Percentiles rank a stretch among this genome's conserved stretches.
These are phyloP conservation scores for Hyposmocoma kahamanoa DNA, from an alignment of 1,140 invertebrate genomes.

Conservation along the genomic window DNA sequence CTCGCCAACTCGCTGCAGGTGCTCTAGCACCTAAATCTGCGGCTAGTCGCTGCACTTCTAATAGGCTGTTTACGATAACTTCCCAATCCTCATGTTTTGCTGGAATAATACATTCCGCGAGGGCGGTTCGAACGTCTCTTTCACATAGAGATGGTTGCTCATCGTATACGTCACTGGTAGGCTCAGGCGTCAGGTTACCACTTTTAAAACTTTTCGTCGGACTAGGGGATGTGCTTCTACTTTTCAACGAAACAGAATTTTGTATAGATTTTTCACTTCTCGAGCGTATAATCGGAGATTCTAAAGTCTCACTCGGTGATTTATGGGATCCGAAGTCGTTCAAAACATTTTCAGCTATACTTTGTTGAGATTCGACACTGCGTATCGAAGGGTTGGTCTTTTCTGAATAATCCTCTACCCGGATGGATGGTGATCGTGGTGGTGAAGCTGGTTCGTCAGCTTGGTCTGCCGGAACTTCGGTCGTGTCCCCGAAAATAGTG, in stretches of 20 bases:
- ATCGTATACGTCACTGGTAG: slow-evolving; percentile 19
- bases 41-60: slow-evolving; percentile 81
- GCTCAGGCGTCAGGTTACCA: slow-evolving; percentile 24
- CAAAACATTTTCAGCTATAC: neutral
- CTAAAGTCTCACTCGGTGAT: slow-evolving; percentile 6
- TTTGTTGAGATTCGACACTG: slow-evolving; percentile 6
- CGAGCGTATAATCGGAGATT: neutral
- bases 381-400: slow-evolving; percentile 22
- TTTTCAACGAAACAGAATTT: slow-evolving; percentile 5
- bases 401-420: slow-evolving; percentile 46
- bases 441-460: slow-evolving; percentile 17
- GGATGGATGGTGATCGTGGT: slow-evolving; percentile 49
- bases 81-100: slow-evolving; percentile 85
- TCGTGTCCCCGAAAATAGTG: slow-evolving; percentile 11
- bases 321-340: slow-evolving; percentile 18
- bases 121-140: slow-evolving; percentile 50
- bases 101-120: slow-evolving; percentile 53
- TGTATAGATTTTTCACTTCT: slow-evolving; percentile 10
- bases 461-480: slow-evolving; percentile 13
- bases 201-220: slow-evolving; percentile 23
- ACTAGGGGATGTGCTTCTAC: slow-evolving; percentile 13
- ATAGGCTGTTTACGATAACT: slow-evolving; percentile 84
- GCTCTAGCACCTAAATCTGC: slow-evolving; percentile 81
- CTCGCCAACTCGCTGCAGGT: slow-evolving; percentile 75
- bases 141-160: slow-evolving; percentile 18